Base-by-base conservation (phyloP, 2,888 invertebrate species). In the Philonicus albiceps region DNA sequence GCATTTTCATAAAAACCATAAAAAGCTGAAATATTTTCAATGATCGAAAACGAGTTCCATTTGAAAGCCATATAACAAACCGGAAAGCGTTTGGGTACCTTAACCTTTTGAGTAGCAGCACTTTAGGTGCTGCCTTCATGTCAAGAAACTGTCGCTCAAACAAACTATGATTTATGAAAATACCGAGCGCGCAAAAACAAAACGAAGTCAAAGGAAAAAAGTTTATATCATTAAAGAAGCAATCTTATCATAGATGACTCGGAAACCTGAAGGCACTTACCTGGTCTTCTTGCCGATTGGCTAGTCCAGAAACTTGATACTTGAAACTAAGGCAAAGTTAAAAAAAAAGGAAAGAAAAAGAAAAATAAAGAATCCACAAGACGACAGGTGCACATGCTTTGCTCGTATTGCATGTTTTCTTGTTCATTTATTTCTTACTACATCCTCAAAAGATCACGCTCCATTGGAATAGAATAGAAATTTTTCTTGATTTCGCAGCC, bases 101-200 rank as follows among this genome's bases (percentile, higher is more conserved):
- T 81, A 81, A 81, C 81, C 81, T 81, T 81, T 81, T 64, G 64
- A 22, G 22, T 30, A 19, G 31, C 81, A 81, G 81, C 81, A 81
- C 81, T 81, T 81, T 64, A 81, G 81, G 81, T 81, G 81, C 55
- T 81, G 81, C 64, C 37, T 37, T 16, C 55, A 81, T 22, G 81
- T 81, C 55, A 81, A 81, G 55, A 81, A 81, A 81, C 55, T 81
- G 81, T 81, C 81, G 81, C 55, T 49, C 81, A 55, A 81, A 55
- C 81, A 34, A 81, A n/a, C 81, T 31, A 81, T 81, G 81, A 81
- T 81, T 81, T 81, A 81, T 81, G 81, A 81, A 81, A 81, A 55
- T 81, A 55, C 55, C n/a, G 27, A 55, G 31, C 3, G 31, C 19
- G 34, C 16, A 81, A 81, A 81, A 81, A 81, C 81, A 81, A 81